Base-by-base conservation (phyloP, 2,797 vertebrate genomes). In the Lemur catta region DNA sequence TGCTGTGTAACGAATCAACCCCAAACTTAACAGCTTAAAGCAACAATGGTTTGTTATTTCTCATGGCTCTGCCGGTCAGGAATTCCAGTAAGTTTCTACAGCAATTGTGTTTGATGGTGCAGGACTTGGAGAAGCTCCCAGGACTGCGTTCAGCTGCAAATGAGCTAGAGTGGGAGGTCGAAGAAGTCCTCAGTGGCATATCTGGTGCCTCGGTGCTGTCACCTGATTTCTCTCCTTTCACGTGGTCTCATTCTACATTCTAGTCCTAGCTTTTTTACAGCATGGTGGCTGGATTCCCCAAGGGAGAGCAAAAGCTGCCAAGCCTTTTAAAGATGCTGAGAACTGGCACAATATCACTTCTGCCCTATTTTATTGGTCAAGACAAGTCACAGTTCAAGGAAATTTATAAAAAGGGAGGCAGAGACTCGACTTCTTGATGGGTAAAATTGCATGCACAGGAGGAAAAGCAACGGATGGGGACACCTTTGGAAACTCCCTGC, bases 161-260 rank as follows among this genome's bases (percentile, higher is more conserved):
- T 10, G 30, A 59, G 17, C 43, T 22, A 10, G 4, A 11, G 41
- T 2, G 55, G 6, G 18, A 63, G 43, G 14, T 33, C 1, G 4
- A 26, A 14, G 38, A 33, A 48, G 48, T 43, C 41, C 55, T 59
- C 6, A 0, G 33, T 18, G 2, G 0, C 12, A 0, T 1, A 20
- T 2, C 52, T 24, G 26, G 30, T 1, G 8, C 30, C 35, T 22
- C 4, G 0, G 1, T 7, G 41, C 38, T n/a, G n/a, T 26, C 1
- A 4, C n/a, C 46, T 38, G 43, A 6, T 10, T 46, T 48, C 67
- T 69, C 35, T 48, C 22, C 35, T 75, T 30, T 43, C 7, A 5
- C 7, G 0, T 13, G 28, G 85, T 72, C 41, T 81, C 50, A 7
- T 57, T 38, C 61, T 2, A 11, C 33, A 7, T 38, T 24, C 33